Evolutionary conservation across 2,888 invertebrate species (phyloP), one percentile per base, ranked within the genome.

Genomic region (Drosophila anomalata): DNA sequence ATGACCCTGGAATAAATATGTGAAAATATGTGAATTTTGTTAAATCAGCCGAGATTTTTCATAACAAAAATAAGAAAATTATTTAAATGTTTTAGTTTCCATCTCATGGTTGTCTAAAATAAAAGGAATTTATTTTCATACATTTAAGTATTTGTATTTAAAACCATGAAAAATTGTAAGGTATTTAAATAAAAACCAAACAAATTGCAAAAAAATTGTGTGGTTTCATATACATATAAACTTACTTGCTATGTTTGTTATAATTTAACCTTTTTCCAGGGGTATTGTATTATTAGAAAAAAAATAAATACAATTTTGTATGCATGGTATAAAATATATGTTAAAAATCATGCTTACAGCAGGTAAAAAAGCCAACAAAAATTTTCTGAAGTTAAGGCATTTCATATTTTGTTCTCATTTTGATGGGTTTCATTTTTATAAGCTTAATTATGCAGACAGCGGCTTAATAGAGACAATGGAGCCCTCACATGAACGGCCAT

Each of bases 391-490:
- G 31, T 17, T 52, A 31, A 46, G 39, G 22, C 5, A 9, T 53
- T 41, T 29, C 29, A 26, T 39, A 48, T 39, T 62, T 60, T 31
- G 17, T 17, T n/a, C 42, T 17, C 33, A 26, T 36, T 14, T 31
- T 48, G 29, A 24, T 14, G 33, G 39, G 31, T 33, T 33, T 48
- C 52, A 68, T 52, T 57, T 68, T 68, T 57, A 68, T 22, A 70
- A 58, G 68, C 46, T 69, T 69, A 69, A 69, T 69, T 69, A 68
- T 68, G 57, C 68, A 67, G 56, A 52, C 52, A 53, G 47, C 53
- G 17, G 67, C 55, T 44, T 26, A 42, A 36, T 29, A 44, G 52
- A 17, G 56, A 66, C 56, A 68, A 67, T 57, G 68, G 14, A 14
- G 56, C 39, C 11, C 47, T 44, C 50, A 31, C 20, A 44, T 47